Evolutionary conservation across 1,140 invertebrate genomes (phyloP).

Genomic region (Diabrotica virgifera): DNA sequence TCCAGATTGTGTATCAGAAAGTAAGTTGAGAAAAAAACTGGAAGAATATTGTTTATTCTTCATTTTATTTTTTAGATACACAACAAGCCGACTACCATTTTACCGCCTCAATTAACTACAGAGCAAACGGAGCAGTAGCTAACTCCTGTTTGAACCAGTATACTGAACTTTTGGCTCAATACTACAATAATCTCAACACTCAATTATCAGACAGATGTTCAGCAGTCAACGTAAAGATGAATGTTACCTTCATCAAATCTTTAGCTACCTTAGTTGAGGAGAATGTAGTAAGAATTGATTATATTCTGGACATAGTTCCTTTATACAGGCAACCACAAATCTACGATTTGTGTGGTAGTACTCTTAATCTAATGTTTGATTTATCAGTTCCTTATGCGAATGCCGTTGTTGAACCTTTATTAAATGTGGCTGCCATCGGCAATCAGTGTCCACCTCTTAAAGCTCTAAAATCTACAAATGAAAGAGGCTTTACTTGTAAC

Average conservation of each 20-base stretch:
- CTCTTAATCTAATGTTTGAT: constrained; percentile 90
- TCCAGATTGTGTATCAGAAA: constrained; percentile 91
- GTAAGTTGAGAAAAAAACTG: constrained; percentile 48
- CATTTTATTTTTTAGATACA: constrained; percentile 60
- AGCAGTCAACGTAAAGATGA: constrained; percentile 91
- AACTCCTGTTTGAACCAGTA: constrained; percentile 82
- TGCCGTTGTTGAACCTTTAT: constrained; percentile 82
- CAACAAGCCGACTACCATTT: constrained; percentile 93
- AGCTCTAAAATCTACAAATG: constrained; percentile 80
- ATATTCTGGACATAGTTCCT: constrained; percentile 82
- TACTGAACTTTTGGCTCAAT: constrained; percentile 75
- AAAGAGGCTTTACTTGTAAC: constrained; percentile 87
- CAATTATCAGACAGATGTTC: constrained; percentile 88
- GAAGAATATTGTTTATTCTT: constrained; percentile 2
- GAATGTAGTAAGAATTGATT: constrained; percentile 85
- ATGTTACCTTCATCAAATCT: constrained; percentile 84
- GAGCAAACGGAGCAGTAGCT: constrained; percentile 84
- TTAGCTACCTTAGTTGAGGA: constrained; percentile 74
- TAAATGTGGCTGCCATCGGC: constrained; percentile 84
- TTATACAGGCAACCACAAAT: constrained; percentile 82
- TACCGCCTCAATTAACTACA: constrained; percentile 81
- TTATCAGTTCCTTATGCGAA: constrained; percentile 89
- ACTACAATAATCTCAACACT: constrained; percentile 76
- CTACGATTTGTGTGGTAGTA: constrained; percentile 92
- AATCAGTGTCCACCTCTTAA: constrained; percentile 88